These are phyloP conservation scores for Phrynocephalus versicolor DNA, from an alignment of 2,113 vertebrate species.

Conservation along the genomic window DNA sequence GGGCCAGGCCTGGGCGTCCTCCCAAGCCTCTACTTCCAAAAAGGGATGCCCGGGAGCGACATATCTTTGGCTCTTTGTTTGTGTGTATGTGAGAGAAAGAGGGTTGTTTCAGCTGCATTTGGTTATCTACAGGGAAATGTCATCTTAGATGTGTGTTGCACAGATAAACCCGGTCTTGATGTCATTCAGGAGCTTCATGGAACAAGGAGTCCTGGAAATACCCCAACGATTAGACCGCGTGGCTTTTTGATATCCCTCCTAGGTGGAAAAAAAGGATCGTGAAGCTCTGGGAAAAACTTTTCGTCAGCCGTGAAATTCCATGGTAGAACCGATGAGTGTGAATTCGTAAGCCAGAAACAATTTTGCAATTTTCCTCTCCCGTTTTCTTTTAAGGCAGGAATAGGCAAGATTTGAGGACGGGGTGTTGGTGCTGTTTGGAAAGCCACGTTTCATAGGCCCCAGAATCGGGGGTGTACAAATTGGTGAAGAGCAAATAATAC, in stretches of 20 bases:
- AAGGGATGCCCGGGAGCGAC: no score
- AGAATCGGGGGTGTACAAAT: no score
- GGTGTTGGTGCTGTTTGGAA: no score
- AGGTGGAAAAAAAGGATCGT: not conserved
- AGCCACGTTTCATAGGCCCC: no score
- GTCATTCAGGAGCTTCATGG: not conserved
- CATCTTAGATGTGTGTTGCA: not conserved
- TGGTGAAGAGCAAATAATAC: no score
- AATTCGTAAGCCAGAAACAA: not conserved
- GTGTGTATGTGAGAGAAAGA: no score
- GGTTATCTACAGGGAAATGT: not conserved
- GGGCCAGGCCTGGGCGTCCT: no score
- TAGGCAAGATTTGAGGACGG: no score
- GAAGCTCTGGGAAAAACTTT: not conserved
- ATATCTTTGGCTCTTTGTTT: no score
- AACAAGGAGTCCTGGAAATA: slow-evolving; percentile 1
- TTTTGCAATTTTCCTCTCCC: not conserved
- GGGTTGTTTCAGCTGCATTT: not conserved
- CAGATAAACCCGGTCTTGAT: slow-evolving; percentile 19
- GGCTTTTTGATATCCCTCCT: not conserved
- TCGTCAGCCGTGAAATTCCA: not conserved
- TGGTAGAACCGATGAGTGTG: not conserved
- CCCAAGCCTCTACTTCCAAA: not conserved
- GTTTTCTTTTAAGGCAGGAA: no score
- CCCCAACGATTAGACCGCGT: not conserved